Percentiles rank a stretch among this genome's conserved stretches.
phyloP scores from a whole-genome alignment of 2,797 vertebrate species.

The Enteromius paludinosus region DNA sequence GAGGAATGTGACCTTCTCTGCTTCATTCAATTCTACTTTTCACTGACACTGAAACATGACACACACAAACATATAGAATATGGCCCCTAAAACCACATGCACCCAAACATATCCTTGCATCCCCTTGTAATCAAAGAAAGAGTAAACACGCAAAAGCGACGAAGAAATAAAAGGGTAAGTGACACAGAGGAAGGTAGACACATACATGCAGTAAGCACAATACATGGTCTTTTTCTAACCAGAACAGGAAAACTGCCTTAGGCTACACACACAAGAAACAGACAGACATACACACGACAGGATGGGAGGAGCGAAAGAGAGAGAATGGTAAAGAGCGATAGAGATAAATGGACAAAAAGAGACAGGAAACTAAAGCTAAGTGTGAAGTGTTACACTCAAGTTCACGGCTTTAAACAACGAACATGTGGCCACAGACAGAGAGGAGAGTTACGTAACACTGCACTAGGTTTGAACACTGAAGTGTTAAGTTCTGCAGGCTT shows the following conservation, averaged over 20 bases:
- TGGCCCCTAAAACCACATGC: conserved; percentile 6
- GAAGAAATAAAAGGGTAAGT: not conserved
- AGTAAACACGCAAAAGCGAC: not conserved
- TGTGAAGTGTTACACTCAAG: conserved; percentile 20
- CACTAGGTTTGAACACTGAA: not conserved
- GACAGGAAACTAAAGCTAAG: not conserved
- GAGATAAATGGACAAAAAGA: not conserved
- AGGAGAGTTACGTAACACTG: conserved; percentile 27
- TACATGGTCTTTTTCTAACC: not conserved
- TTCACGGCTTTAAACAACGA: conserved; percentile 22
- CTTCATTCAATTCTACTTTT: conserved; percentile 35
- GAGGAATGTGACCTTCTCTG: conserved; percentile 51
- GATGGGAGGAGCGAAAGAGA: conserved; percentile 17
- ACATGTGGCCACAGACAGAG: conserved; percentile 1
- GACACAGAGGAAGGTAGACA: conserved; percentile 17
- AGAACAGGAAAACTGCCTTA: conserved; percentile 24
- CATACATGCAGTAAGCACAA: conserved; percentile 7
- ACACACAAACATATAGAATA: conserved; percentile 31
- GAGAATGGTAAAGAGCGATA: not conserved
- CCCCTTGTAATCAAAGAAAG: conserved; percentile 9
- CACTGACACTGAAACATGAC: conserved; percentile 26
- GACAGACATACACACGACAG: not conserved
- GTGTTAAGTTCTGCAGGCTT: conserved; percentile 13
- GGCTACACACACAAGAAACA: not conserved
- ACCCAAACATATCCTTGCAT: not conserved